These are phyloP conservation scores for Nyctibius bracteatus DNA, from an alignment of 2,113 vertebrate species.

Conservation along the genomic window DNA sequence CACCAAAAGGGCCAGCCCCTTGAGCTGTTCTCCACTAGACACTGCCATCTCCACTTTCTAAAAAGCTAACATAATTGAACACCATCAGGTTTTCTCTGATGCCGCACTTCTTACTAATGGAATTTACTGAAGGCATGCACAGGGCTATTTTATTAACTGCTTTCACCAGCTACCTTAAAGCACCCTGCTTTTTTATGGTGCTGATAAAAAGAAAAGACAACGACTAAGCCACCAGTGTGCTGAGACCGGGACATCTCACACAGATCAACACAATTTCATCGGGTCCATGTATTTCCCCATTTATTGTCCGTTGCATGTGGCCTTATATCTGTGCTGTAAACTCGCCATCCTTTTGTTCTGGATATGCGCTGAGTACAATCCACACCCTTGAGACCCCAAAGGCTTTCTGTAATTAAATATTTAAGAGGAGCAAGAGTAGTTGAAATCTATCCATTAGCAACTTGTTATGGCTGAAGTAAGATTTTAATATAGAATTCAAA, in stretches of 20 bases:
- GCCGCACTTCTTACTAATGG: neutral
- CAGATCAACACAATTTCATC: neutral
- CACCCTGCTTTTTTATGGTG: neutral
- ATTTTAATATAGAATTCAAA: neutral
- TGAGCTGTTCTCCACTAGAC: neutral
- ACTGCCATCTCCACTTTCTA: neutral
- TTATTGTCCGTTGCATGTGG: neutral
- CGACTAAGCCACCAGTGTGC: neutral
- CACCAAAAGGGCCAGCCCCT: neutral
- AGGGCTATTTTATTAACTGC: neutral
- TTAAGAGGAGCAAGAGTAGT: neutral
- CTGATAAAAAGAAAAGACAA: neutral
- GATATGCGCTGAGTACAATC: neutral
- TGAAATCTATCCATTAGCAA: neutral
- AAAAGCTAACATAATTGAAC: neutral
- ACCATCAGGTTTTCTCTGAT: neutral
- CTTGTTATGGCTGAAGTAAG: neutral
- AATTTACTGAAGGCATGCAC: rapidly evolving
- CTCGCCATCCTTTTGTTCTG: neutral
- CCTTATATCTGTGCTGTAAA: neutral
- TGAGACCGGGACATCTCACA: neutral
- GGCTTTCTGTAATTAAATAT: neutral
- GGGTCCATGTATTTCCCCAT: neutral
- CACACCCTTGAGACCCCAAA: neutral
- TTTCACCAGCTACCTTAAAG: neutral